Conservation (phyloP, 2,797 vertebrate species). For the Ptychadena robeensis region DNA sequence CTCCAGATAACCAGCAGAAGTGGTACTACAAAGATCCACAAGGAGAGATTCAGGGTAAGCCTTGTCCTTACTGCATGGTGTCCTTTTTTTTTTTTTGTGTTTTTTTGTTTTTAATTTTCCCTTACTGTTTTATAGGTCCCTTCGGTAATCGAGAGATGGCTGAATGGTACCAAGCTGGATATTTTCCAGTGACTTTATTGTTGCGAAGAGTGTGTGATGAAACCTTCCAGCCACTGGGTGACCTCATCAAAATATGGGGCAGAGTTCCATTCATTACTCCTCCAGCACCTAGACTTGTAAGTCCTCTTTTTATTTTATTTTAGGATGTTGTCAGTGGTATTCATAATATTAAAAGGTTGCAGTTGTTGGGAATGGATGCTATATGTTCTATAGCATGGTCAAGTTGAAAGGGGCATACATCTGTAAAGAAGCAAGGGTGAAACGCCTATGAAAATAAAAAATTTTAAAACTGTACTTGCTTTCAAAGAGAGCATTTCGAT, state of each 20-base stretch:
- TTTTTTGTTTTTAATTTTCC: not conserved
- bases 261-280: conserved; percentile 92
- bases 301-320: conserved; percentile 27
- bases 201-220: conserved; percentile 98
- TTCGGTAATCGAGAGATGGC: conserved; percentile 98
- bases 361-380: too few relatives aligned
- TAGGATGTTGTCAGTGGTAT: too few relatives aligned
- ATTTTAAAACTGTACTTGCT: too few relatives aligned
- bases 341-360: too few relatives aligned
- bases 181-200: conserved; percentile 95
- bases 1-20: conserved; percentile 93
- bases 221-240: conserved; percentile 93
- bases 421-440: too few relatives aligned
- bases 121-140: conserved; percentile 81
- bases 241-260: conserved; percentile 98
- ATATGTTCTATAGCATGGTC: too few relatives aligned
- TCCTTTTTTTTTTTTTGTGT: not conserved
- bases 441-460: too few relatives aligned
- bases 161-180: conserved; percentile 98
- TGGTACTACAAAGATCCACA: conserved; percentile 99
- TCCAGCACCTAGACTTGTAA: conserved; percentile 89
- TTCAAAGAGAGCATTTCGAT: too few relatives aligned
- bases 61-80: not conserved
- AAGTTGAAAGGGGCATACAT: too few relatives aligned
- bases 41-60: conserved; percentile 95